Conservation (phyloP, 2,797 vertebrate genomes). For the Rhinophrynus dorsalis region DNA sequence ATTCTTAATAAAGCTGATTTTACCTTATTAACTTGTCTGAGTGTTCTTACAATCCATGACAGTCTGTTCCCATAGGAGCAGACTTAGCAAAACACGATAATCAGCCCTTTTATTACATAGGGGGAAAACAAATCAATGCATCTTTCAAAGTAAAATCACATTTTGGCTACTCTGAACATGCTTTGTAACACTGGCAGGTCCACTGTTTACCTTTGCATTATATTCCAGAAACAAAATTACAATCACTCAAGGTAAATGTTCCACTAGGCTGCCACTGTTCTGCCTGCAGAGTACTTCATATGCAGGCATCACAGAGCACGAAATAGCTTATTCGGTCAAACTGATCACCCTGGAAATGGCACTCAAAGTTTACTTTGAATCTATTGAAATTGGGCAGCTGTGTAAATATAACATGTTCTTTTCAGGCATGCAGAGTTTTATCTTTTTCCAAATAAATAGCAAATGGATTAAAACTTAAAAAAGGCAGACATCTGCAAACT, state of each 20-base stretch:
- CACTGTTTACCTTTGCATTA: slow-evolving; percentile 6
- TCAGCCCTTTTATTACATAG: too few species aligned
- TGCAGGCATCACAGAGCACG: background rate
- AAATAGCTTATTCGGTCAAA: slow-evolving; percentile 8
- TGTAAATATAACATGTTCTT: slow-evolving; percentile 32
- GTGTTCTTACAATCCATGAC: too few species aligned
- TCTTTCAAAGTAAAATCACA: background rate
- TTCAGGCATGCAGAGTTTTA: slow-evolving; percentile 2
- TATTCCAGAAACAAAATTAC: slow-evolving; percentile 3
- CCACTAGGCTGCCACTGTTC: background rate
- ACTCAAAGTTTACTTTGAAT: slow-evolving; percentile 22
- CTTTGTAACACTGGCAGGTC: background rate
- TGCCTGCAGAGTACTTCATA: background rate
- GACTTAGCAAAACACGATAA: too few species aligned
- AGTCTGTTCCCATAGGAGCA: too few species aligned
- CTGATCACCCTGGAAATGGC: slow-evolving; percentile 22
- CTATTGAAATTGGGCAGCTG: slow-evolving; percentile 38
- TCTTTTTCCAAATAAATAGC: background rate
- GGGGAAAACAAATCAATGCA: background rate
- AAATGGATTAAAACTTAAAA: background rate
- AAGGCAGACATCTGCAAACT: background rate
- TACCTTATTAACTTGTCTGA: too few species aligned
- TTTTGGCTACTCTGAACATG: background rate
- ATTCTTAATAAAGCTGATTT: too few species aligned
- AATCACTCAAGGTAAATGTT: slow-evolving; percentile 25